phyloP scores from a whole-genome alignment of 2,888 invertebrate genomes.

The Diarsia dahlii region DNA sequence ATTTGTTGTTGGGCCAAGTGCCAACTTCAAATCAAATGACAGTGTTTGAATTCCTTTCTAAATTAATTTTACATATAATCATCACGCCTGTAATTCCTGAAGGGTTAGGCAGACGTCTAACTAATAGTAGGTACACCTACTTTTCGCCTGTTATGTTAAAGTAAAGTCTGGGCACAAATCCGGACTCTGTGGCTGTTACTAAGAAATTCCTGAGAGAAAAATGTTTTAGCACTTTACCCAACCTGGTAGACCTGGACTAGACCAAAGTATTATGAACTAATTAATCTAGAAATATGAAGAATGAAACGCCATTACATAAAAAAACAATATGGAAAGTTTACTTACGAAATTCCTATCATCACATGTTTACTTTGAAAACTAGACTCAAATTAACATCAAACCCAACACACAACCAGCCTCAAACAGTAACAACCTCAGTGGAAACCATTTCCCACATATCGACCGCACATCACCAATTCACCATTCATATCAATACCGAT shows the following conservation, averaged over 20 bases:
- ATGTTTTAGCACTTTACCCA: too few species aligned
- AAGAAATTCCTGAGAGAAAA: too few species aligned
- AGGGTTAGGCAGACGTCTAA: too few species aligned
- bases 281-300: not conserved
- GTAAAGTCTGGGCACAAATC: too few species aligned
- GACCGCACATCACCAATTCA: not conserved
- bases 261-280: not conserved
- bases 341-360: not conserved
- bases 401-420: not conserved
- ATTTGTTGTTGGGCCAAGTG: not conserved
- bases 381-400: not conserved
- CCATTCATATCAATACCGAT: not conserved
- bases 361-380: not conserved
- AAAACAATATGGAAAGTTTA: not conserved
- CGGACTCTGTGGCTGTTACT: too few species aligned
- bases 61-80: too few species aligned
- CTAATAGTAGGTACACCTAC: too few species aligned
- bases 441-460: slow-evolving; percentile 46
- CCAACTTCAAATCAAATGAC: not conserved
- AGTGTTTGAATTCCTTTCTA: not conserved
- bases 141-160: too few species aligned
- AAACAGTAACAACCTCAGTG: not conserved
- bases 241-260: too few species aligned
- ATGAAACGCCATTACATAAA: not conserved
- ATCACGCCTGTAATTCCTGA: too few species aligned